Percentiles rank a stretch among this genome's conserved stretches.
These are phyloP conservation scores for Phortica okadai DNA, from an alignment of 2,888 invertebrate genomes.

Conservation along the genomic window DNA sequence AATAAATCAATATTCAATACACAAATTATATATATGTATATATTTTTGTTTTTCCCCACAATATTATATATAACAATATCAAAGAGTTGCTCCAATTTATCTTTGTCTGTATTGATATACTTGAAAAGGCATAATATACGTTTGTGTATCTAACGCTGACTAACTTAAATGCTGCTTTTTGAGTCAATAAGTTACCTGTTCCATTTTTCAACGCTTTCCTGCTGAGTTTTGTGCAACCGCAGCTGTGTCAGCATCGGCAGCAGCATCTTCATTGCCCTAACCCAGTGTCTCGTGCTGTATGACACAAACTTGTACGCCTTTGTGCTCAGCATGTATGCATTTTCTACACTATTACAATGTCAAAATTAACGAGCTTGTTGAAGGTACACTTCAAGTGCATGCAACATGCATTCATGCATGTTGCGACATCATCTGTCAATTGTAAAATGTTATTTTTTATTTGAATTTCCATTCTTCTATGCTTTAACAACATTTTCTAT, in stretches of 20 bases:
- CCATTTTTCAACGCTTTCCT: no score
- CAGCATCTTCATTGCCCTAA: constrained; percentile 16
- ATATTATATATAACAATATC: no score
- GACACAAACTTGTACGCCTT: not conserved
- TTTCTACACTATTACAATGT: constrained; percentile 17
- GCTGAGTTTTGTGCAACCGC: no score
- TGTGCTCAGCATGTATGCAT: not conserved
- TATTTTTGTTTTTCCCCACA: no score
- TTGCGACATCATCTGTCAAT: constrained; percentile 55
- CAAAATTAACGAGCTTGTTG: constrained; percentile 58
- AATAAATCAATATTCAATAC: constrained; percentile 68
- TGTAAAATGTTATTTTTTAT: constrained; percentile 36
- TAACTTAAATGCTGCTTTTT: no score
- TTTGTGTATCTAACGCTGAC: no score
- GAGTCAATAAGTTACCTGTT: no score
- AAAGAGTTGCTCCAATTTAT: no score
- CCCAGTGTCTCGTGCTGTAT: not conserved
- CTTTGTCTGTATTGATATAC: no score
- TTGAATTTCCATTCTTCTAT: not conserved
- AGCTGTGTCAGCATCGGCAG: not conserved
- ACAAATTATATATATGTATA: no score
- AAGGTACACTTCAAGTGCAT: constrained; percentile 42
- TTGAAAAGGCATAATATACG: no score
- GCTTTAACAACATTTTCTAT: no score
- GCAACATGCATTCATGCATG: constrained; percentile 42